Percentiles rank a stretch among this genome's conserved stretches.
These are phyloP conservation scores for Anabas testudineus DNA, from an alignment of 2,797 vertebrate genomes.

Conservation along the genomic window DNA sequence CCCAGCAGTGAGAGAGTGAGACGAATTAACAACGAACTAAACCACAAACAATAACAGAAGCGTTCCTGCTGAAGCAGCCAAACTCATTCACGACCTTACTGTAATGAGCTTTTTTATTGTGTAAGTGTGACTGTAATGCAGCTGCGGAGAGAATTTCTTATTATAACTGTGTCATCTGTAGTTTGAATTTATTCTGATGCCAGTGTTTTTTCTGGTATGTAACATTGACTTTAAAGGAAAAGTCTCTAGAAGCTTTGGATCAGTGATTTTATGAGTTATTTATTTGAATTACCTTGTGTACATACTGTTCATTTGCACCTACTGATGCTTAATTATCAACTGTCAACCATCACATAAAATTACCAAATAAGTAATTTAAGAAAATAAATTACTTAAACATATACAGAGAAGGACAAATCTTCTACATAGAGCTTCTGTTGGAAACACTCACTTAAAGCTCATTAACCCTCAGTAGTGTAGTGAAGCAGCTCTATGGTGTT, in stretches of 20 bases:
- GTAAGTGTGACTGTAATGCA: background rate
- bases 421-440: too few species aligned
- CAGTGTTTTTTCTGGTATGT: too few species aligned
- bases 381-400: background rate
- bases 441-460: slow-evolving; percentile 1
- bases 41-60: slow-evolving; percentile 38
- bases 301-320: background rate
- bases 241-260: too few species aligned
- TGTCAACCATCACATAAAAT: too few species aligned
- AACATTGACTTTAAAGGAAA: too few species aligned
- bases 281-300: background rate
- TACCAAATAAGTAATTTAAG: background rate
- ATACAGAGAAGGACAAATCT: background rate
- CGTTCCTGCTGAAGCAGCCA: background rate
- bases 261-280: too few species aligned
- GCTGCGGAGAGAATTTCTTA: too few species aligned
- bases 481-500: slow-evolving; percentile 9
- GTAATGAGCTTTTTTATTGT: background rate
- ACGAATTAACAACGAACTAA: slow-evolving; percentile 49
- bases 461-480: slow-evolving; percentile 21
- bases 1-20: slow-evolving; percentile 14
- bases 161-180: too few species aligned
- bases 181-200: too few species aligned
- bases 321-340: background rate
- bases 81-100: slow-evolving; percentile 24